Evolutionary conservation across 2,888 invertebrate species (phyloP), one percentile per base, ranked within the genome.

Genomic region (Epistrophe grossulariae): DNA sequence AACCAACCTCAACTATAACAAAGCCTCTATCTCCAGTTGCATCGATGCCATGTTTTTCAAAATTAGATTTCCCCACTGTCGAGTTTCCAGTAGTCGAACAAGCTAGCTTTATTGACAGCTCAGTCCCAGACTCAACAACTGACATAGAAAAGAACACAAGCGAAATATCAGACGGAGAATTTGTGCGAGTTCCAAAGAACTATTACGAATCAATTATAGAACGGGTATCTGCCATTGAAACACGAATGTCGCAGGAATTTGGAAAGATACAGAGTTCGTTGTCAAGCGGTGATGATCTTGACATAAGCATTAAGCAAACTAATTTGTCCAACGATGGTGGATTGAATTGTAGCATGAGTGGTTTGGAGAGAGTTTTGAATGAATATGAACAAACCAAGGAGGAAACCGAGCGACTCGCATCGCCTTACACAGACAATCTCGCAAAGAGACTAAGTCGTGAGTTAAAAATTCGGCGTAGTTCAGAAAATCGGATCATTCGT

Each of bases 171-270:
- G 92, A 94, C 90, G 92, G 94, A 90, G 96, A 96, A 90, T 96
- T 95, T 90, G 95, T 96, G 5, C 94, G 95, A 89, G 95, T 96
- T 89, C 94, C 96, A 4, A 96, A 96, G 92, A 95, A 94, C 79
- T 96, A 97, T 92, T 97, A 96, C 89, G 96, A 96, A 91, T 96
- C 95, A 89, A 96, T 97, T 62, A 96, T 96, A 91, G 95, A 94
- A 90, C 93, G 96, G 90, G 96, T 97, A 11, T 95, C 95, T 0
- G 95, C 95, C 7, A 96, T 97, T 78, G 96, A 96, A 91, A 94
- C 94, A 62, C 93, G 95, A 89, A 94, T 96, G 88, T 95, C 96
- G 10, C 94, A 95, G 90, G 96, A 96, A 91, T 95, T 96, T 87
- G 94, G 92, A 8, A 90, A 90, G 60, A 91, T 93, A 0, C 79